phyloP scores from a whole-genome alignment of 2,113 vertebrate genomes.

The Phaetusa simplex region DNA sequence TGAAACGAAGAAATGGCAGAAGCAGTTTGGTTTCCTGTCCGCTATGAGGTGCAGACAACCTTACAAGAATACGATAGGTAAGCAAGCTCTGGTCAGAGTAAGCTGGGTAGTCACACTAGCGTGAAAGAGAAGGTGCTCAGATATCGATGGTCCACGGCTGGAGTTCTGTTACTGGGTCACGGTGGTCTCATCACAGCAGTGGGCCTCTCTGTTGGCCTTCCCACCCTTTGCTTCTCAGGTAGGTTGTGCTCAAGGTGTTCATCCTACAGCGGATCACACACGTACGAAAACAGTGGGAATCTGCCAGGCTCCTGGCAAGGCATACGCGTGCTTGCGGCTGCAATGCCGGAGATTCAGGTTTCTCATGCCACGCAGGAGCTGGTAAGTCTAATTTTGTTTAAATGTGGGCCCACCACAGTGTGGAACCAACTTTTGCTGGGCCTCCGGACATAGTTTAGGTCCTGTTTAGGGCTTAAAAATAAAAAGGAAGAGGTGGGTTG shows the following conservation, averaged over 20 bases:
- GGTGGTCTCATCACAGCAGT: neutral
- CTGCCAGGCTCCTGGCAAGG: neutral
- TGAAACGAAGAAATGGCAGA: conserved; percentile 42
- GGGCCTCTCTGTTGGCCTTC: neutral
- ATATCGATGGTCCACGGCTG: neutral
- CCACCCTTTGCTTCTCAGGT: neutral
- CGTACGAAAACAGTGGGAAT: neutral
- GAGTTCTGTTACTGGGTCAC: neutral
- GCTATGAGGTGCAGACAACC: neutral
- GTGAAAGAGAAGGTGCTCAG: neutral
- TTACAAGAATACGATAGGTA: neutral
- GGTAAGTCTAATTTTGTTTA: neutral
- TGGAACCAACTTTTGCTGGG: neutral
- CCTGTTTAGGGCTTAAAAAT: neutral
- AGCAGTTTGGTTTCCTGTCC: conserved; percentile 33
- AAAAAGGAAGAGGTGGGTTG: neutral
- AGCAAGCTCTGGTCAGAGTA: neutral
- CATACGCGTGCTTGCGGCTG: rapidly evolving
- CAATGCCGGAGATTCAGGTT: neutral
- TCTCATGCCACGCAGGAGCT: neutral
- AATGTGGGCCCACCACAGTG: neutral
- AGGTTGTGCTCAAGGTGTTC: neutral
- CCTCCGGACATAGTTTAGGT: neutral
- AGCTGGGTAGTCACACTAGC: neutral
- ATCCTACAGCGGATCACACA: neutral